These are phyloP conservation scores for Amblyteles armatorius DNA, from an alignment of 2,888 invertebrate genomes.

Conservation along the genomic window DNA sequence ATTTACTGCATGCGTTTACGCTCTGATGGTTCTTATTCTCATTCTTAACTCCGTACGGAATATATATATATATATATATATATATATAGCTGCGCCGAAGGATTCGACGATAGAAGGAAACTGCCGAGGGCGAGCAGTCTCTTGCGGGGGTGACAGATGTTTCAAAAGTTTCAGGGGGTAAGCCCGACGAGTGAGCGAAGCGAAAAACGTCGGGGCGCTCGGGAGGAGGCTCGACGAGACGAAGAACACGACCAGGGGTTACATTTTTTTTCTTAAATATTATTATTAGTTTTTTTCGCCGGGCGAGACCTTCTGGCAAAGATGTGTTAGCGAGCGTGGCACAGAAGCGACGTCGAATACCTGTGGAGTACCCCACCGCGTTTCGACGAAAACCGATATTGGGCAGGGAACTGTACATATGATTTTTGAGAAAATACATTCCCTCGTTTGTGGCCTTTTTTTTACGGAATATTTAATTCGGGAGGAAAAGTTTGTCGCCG, in stretches of 20 bases:
- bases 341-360: constrained; percentile 39
- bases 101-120: constrained; percentile 19
- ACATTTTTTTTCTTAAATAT: constrained; percentile 37
- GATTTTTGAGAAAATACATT: neutral
- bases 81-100: constrained; percentile 1
- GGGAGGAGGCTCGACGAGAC: constrained; percentile 34
- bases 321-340: constrained; percentile 50
- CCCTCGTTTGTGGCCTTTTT: neutral
- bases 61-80: neutral
- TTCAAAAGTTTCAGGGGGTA: constrained; percentile 59
- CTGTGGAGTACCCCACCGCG: constrained; percentile 14
- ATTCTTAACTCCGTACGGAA: neutral
- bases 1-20: neutral
- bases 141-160: constrained; percentile 62
- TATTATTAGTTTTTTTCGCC: constrained; percentile 56
- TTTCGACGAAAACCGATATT: neutral
- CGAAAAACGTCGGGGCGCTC: constrained; percentile 39
- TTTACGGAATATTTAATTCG: neutral
- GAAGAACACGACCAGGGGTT: constrained; percentile 46
- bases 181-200: constrained; percentile 38
- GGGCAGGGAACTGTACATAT: neutral
- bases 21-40: neutral
- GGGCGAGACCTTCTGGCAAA: constrained; percentile 60
- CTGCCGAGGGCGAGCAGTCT: neutral
- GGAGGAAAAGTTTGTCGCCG: neutral